Evolutionary conservation across 2,888 invertebrate genomes (phyloP).

Genomic region (Gymnosoma rotundatum): DNA sequence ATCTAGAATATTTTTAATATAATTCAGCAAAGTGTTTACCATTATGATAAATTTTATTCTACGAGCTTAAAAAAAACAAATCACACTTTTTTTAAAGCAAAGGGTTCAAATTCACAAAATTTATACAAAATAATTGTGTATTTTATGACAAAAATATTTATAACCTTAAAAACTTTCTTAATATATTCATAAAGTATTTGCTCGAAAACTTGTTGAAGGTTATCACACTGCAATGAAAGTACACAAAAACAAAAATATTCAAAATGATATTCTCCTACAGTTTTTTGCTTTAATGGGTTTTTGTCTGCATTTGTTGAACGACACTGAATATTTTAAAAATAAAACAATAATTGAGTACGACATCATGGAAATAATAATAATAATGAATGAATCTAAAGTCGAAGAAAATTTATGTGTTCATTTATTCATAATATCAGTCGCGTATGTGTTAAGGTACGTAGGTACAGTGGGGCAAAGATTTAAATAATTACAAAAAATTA

Average conservation of each 20-base stretch:
- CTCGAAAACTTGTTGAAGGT: background rate
- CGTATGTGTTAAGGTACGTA: conserved; percentile 14
- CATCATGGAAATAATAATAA: conserved; percentile 52
- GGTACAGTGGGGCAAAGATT: background rate
- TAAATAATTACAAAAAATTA: background rate
- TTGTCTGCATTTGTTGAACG: conserved; percentile 42
- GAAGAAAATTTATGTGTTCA: conserved; percentile 40
- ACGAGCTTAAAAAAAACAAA: too few species aligned
- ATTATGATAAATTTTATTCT: too few species aligned
- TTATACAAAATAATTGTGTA: too few species aligned
- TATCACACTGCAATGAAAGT: background rate
- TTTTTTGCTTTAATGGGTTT: conserved; percentile 23
- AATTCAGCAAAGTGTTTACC: too few species aligned
- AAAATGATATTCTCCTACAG: conserved; percentile 14
- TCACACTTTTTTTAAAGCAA: too few species aligned
- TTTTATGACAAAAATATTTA: background rate
- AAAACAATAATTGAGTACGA: conserved; percentile 53
- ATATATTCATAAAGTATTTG: background rate
- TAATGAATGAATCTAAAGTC: conserved; percentile 16
- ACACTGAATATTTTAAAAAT: conserved; percentile 50
- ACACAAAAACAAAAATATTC: background rate
- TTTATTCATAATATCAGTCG: background rate
- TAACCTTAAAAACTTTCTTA: background rate
- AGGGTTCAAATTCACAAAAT: too few species aligned
- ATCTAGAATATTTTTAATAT: too few species aligned